phyloP scores from a whole-genome alignment of 2,113 vertebrate species.

The Corythornis vintsioides region DNA sequence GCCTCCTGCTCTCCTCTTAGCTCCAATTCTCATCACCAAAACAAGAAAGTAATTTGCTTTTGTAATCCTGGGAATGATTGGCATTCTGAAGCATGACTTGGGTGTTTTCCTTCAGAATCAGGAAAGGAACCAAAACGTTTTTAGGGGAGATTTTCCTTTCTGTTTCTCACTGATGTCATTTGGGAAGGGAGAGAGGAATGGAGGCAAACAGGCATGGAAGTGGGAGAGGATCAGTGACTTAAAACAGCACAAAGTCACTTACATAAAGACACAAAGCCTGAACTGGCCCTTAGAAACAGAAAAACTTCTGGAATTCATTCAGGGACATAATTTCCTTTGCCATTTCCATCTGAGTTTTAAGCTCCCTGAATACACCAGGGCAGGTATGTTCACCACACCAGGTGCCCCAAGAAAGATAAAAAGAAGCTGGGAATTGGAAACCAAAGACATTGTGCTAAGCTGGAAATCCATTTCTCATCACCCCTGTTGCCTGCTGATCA shows the following conservation, averaged over 20 bases:
- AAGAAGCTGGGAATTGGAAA: background rate
- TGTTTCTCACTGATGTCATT: background rate
- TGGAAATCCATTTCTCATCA: background rate
- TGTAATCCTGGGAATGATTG: background rate
- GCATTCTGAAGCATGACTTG: background rate
- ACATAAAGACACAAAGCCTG: background rate
- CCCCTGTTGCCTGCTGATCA: background rate
- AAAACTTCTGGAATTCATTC: background rate
- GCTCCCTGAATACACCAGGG: background rate
- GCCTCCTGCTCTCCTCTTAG: background rate
- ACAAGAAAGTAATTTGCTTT: background rate
- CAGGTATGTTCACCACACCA: background rate
- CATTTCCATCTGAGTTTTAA: background rate
- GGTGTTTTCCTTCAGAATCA: background rate
- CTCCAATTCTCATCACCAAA: background rate
- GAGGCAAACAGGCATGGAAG: background rate
- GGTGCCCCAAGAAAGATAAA: background rate
- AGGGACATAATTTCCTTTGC: background rate
- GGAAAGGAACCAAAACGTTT: background rate
- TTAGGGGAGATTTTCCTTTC: background rate
- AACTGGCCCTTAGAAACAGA: background rate
- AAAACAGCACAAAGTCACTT: background rate
- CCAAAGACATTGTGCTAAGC: background rate
- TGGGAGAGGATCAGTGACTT: background rate
- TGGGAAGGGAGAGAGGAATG: background rate